These are phyloP conservation scores for Microcebus lehilahytsara DNA, from an alignment of 2,113 vertebrate species.

Conservation along the genomic window DNA sequence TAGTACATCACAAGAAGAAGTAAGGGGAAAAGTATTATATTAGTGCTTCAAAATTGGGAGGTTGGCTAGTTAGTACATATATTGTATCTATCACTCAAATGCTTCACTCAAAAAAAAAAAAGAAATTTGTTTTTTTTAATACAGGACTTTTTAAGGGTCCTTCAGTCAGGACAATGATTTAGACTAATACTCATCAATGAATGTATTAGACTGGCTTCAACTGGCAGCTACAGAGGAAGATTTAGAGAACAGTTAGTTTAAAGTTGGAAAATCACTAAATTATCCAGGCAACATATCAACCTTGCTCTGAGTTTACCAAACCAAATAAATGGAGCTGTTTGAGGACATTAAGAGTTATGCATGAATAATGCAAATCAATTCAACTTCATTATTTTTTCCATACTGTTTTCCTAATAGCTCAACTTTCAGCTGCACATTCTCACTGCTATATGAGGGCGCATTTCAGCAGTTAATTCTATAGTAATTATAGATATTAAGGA, in stretches of 20 bases:
- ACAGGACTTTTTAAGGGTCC: background rate
- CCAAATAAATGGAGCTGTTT: conserved; percentile 50
- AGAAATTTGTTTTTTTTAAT: background rate
- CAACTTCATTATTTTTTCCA: conserved; percentile 38
- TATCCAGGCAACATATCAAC: conserved; percentile 10
- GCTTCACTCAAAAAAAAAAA: background rate
- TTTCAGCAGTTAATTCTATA: conserved; percentile 46
- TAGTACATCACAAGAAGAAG: background rate
- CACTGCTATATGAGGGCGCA: background rate
- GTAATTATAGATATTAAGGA: conserved; percentile 56
- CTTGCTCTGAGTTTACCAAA: conserved; percentile 55
- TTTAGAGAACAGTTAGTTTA: conserved; percentile 38
- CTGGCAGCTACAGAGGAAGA: background rate
- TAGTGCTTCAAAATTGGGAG: conserved; percentile 40
- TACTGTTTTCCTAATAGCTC: conserved; percentile 33
- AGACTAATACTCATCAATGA: conserved; percentile 35
- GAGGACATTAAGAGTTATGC: conserved; percentile 23
- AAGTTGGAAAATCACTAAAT: conserved; percentile 55
- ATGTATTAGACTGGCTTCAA: conserved; percentile 39
- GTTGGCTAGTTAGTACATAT: conserved; percentile 16
- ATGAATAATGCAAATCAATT: conserved; percentile 38
- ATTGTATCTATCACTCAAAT: conserved; percentile 32
- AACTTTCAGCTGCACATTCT: conserved; percentile 11
- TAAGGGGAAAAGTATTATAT: background rate
- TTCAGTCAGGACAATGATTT: conserved; percentile 53